Percentiles rank a stretch among this genome's conserved stretches.
Conservation (phyloP, 30 jellyfish, hydroid and myxozoan species). For the Cassiopea xamachana region DNA sequence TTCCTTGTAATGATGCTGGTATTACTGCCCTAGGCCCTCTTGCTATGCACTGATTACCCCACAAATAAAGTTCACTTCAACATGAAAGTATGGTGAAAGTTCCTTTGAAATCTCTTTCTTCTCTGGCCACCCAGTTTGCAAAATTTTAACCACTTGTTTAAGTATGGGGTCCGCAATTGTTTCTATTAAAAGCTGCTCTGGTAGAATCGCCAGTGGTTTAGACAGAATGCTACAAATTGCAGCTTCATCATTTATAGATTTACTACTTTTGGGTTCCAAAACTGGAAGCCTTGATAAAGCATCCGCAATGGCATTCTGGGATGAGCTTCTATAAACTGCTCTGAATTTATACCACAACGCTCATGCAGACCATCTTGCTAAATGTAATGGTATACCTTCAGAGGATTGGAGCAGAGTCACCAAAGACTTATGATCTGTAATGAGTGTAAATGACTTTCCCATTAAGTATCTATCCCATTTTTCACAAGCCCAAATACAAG, state of each 20-base stretch:
- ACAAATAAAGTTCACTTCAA: slow-evolving; percentile 31
- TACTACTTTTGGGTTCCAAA: neutral
- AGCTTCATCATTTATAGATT: slow-evolving; percentile 16
- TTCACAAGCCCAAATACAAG: slow-evolving; percentile 55
- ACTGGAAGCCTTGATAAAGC: slow-evolving; percentile 12
- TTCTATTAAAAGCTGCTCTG: slow-evolving; percentile 20
- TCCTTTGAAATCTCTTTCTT: slow-evolving; percentile 31
- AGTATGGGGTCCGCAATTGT: slow-evolving; percentile 15
- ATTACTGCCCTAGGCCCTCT: slow-evolving; percentile 42
- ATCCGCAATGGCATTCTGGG: slow-evolving; percentile 47
- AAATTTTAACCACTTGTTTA: slow-evolving; percentile 1
- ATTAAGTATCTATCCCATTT: slow-evolving; percentile 28
- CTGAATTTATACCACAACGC: slow-evolving; percentile 18
- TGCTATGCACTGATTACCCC: slow-evolving; percentile 44
- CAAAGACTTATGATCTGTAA: slow-evolving; percentile 33
- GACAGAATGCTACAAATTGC: slow-evolving; percentile 27
- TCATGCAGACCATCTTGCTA: slow-evolving; percentile 61
- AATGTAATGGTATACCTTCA: slow-evolving; percentile 43
- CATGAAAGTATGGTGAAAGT: slow-evolving; percentile 22
- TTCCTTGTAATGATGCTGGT: slow-evolving; percentile 11
- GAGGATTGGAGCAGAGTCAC: slow-evolving; percentile 43
- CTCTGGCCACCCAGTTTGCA: slow-evolving; percentile 48
- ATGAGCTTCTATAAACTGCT: slow-evolving; percentile 20
- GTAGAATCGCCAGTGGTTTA: slow-evolving; percentile 14
- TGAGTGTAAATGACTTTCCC: slow-evolving; percentile 38